phyloP scores from a whole-genome alignment of 2,888 invertebrate genomes.

The Synergus japonicus region DNA sequence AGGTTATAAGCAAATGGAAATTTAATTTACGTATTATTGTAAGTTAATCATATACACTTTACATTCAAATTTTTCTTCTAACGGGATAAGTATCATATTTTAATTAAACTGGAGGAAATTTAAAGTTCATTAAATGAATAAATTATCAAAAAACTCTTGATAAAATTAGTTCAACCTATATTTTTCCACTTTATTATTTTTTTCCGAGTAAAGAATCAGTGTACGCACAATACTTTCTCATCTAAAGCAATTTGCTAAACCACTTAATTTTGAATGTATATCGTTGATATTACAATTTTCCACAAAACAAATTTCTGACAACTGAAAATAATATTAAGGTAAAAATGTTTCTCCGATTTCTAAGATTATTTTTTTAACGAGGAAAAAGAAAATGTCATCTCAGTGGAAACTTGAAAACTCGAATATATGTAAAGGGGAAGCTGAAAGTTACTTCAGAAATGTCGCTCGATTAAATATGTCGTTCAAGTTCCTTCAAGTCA shows the following conservation, averaged over 20 bases:
- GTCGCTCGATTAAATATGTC: neutral
- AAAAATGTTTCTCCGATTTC: neutral
- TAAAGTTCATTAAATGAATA: neutral
- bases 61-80: neutral
- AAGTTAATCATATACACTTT: neutral
- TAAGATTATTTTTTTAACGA: neutral
- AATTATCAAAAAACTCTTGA: neutral
- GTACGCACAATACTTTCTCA: no score
- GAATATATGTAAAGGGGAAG: conserved; percentile 4
- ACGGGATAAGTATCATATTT: neutral
- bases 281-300: neutral
- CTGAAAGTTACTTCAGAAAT: neutral
- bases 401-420: conserved; percentile 1
- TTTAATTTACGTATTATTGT: neutral
- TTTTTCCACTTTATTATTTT: no score
- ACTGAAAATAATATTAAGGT: neutral
- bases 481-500: neutral
- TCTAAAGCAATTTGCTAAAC: no score
- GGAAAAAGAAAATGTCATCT: conserved; percentile 6
- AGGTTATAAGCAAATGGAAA: neutral
- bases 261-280: no score
- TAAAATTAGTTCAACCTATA: no score
- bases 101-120: no score
- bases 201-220: no score
- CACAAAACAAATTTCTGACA: neutral